These are phyloP conservation scores for Pollenia labialis DNA, from an alignment of 2,888 invertebrate species.

Conservation along the genomic window DNA sequence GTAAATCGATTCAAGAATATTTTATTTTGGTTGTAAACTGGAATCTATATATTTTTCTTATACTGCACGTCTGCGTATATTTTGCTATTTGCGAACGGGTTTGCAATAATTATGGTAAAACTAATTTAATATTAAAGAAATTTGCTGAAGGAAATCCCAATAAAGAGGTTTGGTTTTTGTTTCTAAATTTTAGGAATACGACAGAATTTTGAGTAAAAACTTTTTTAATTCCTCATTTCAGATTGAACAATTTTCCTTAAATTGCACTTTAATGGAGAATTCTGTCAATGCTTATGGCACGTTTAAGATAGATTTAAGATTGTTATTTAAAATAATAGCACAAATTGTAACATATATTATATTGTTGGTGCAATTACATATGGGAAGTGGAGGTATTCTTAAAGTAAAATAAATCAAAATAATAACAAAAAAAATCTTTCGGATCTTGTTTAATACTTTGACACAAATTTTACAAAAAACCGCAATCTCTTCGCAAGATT, in stretches of 20 bases:
- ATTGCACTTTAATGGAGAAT: neutral
- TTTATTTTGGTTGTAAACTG: too few species aligned
- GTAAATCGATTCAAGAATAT: too few species aligned
- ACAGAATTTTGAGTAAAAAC: too few species aligned
- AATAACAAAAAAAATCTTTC: too few species aligned
- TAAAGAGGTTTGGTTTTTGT: constrained; percentile 14
- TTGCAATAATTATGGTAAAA: neutral
- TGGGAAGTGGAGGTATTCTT: neutral
- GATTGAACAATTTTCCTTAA: constrained; percentile 32
- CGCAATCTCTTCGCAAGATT: too few species aligned
- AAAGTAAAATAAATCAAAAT: too few species aligned
- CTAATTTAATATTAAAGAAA: neutral
- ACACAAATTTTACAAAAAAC: too few species aligned
- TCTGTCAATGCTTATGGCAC: constrained; percentile 3
- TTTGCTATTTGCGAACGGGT: constrained; percentile 20
- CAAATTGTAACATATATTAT: constrained; percentile 26
- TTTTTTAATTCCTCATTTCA: neutral
- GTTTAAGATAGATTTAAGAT: constrained; percentile 19
- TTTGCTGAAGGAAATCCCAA: neutral
- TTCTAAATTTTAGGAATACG: too few species aligned
- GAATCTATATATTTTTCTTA: neutral
- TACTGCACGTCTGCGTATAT: constrained; percentile 30
- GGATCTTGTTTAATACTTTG: too few species aligned
- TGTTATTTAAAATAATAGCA: constrained; percentile 20
- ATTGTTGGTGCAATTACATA: constrained; percentile 20